These are phyloP conservation scores for Drosophila demipolita DNA, from an alignment of 2,888 invertebrate species.

Conservation along the genomic window DNA sequence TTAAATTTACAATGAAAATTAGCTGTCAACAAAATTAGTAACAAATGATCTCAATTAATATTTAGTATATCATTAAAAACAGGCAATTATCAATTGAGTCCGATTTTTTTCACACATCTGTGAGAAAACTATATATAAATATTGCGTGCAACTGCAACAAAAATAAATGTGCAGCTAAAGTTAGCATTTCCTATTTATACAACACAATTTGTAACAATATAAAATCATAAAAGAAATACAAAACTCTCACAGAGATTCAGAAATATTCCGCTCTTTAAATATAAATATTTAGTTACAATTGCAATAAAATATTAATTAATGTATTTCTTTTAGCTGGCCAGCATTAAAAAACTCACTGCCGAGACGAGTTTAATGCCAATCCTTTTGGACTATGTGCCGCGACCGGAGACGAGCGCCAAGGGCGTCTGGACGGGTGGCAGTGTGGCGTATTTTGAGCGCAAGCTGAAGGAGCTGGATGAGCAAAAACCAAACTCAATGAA, in stretches of 20 bases:
- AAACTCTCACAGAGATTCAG: no score
- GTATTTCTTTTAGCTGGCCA: slow-evolving; percentile 86
- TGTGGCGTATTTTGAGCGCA: slow-evolving; percentile 85
- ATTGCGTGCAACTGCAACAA: not conserved
- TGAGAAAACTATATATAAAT: not conserved
- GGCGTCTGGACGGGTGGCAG: slow-evolving; percentile 86
- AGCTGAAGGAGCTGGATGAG: slow-evolving; percentile 79
- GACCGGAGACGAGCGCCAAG: slow-evolving; percentile 82
- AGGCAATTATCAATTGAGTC: not conserved
- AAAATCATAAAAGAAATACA: not conserved
- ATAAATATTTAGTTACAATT: not conserved
- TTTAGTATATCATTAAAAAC: not conserved
- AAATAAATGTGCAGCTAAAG: not conserved
- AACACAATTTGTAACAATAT: not conserved
- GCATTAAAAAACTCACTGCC: slow-evolving; percentile 87
- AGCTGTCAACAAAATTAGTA: not conserved
- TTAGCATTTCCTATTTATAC: not conserved
- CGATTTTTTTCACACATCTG: not conserved
- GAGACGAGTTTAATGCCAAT: slow-evolving; percentile 86
- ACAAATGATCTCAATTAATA: not conserved
- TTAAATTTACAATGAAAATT: not conserved
- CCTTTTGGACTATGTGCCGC: slow-evolving; percentile 87
- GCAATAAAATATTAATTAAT: not conserved
- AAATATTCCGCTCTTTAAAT: not conserved
- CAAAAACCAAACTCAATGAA: slow-evolving; percentile 64